These are phyloP conservation scores for Danionella dracula DNA, from an alignment of 2,797 vertebrate genomes.

Conservation along the genomic window DNA sequence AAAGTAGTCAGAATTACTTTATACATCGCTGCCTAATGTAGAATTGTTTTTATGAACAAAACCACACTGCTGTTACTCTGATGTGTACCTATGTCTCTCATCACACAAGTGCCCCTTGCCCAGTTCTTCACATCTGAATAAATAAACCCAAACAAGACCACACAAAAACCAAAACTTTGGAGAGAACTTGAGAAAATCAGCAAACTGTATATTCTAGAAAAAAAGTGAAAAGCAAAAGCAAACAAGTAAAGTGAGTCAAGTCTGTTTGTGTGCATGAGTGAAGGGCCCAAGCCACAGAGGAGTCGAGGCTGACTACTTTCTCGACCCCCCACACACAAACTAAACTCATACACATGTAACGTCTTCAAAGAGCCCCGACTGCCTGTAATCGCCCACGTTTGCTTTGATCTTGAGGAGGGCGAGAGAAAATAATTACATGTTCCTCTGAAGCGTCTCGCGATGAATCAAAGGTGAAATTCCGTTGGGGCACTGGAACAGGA, in stretches of 20 bases:
- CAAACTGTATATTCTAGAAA: background rate
- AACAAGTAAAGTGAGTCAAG: background rate
- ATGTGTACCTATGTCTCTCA: constrained; percentile 54
- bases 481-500: constrained; percentile 63
- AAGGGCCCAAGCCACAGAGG: constrained; percentile 15
- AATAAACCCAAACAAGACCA: constrained; percentile 4
- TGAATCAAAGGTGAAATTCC: constrained; percentile 66
- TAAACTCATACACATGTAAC: constrained; percentile 55
- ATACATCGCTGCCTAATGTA: too few relatives aligned
- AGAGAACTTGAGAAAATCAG: background rate
- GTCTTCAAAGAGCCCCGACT: constrained; percentile 67
- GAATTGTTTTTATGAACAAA: too few relatives aligned
- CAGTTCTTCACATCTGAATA: constrained; percentile 39
- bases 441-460: constrained; percentile 66
- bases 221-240: constrained; percentile 15
- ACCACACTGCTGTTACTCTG: too few relatives aligned
- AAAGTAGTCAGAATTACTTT: too few relatives aligned
- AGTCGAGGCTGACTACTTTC: constrained; percentile 22
- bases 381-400: constrained; percentile 62
- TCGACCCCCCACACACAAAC: constrained; percentile 57
- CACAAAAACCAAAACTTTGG: background rate
- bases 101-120: constrained; percentile 55
- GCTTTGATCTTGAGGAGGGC: constrained; percentile 72
- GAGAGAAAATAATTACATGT: constrained; percentile 62
- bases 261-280: constrained; percentile 7